A percentile compares a stretch with the other conserved stretches of the same genome.
These are phyloP conservation scores for Babylonia areolata DNA, from an alignment of 1,140 invertebrate species.

Conservation along the genomic window DNA sequence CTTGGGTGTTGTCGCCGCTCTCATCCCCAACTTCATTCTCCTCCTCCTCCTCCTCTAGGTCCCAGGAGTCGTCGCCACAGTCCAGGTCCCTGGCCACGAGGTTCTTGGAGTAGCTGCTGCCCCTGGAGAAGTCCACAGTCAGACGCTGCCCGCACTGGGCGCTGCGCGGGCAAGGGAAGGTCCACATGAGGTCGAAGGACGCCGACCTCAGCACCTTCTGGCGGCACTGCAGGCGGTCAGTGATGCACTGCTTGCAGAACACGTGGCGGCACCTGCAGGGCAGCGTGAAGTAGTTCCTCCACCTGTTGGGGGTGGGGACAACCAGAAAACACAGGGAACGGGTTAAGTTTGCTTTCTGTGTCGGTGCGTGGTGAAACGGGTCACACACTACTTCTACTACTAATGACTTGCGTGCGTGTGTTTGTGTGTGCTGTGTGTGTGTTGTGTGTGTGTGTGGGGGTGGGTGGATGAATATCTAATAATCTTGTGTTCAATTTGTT, in stretches of 20 bases:
- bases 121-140: constrained; percentile 29
- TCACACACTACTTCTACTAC: too few species aligned
- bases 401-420: too few species aligned
- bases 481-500: too few species aligned
- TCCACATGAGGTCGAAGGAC: constrained; percentile 37
- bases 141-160: constrained; percentile 26
- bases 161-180: constrained; percentile 33
- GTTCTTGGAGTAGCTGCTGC: constrained; percentile 27
- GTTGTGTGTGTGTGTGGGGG: too few species aligned
- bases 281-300: constrained; percentile 33
- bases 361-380: too few species aligned
- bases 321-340: too few species aligned
- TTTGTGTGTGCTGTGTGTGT: too few species aligned
- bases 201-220: constrained; percentile 30
- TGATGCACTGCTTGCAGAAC: constrained; percentile 37
- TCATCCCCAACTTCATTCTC: too few species aligned
- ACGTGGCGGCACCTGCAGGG: constrained; percentile 28
- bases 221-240: constrained; percentile 15
- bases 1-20: neutral
- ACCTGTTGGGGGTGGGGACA: too few species aligned
- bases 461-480: too few species aligned
- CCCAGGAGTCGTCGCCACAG: neutral
- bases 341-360: too few species aligned
- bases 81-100: constrained; percentile 22
- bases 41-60: neutral